These are phyloP conservation scores for Unio delphinus DNA, from an alignment of 2,888 invertebrate species.

Conservation along the genomic window DNA sequence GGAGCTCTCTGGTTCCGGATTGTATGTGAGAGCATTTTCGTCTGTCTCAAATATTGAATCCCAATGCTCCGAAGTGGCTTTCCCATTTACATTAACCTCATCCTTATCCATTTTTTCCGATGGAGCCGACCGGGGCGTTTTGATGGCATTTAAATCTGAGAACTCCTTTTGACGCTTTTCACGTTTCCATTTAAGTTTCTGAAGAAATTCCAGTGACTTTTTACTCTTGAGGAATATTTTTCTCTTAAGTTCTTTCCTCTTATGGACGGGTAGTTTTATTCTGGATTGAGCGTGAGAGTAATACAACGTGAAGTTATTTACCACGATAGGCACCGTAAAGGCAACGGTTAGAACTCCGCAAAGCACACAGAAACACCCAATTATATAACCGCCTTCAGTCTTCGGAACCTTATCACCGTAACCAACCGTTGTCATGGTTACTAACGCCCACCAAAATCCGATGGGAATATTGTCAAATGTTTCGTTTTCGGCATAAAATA, in stretches of 20 bases:
- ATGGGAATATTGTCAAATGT: slow-evolving; percentile 69
- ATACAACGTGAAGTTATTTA: slow-evolving; percentile 69
- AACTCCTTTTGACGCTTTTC: slow-evolving; percentile 34
- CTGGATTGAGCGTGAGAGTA: slow-evolving; percentile 69
- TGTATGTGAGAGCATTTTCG: not conserved
- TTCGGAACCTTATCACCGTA: slow-evolving; percentile 69
- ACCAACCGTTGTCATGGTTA: slow-evolving; percentile 71
- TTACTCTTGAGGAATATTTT: slow-evolving; percentile 58
- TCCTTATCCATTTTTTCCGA: slow-evolving; percentile 30
- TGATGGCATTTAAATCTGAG: slow-evolving; percentile 29
- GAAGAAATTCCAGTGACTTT: slow-evolving; percentile 55
- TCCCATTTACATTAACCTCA: slow-evolving; percentile 10
- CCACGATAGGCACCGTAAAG: slow-evolving; percentile 70
- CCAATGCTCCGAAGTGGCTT: not conserved
- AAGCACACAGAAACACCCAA: slow-evolving; percentile 67
- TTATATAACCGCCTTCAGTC: slow-evolving; percentile 62
- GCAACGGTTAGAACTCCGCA: slow-evolving; percentile 69
- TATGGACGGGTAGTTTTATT: slow-evolving; percentile 61
- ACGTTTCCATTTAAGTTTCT: slow-evolving; percentile 51
- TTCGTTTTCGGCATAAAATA: slow-evolving; percentile 65
- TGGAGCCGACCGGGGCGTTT: slow-evolving; percentile 37
- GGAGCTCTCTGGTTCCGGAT: slow-evolving; percentile 8
- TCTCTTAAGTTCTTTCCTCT: slow-evolving; percentile 56
- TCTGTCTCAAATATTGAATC: not conserved
- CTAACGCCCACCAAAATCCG: slow-evolving; percentile 71